Evolutionary conservation across 2,797 vertebrate genomes (phyloP).

Genomic region (Sebastes oblongus): DNA sequence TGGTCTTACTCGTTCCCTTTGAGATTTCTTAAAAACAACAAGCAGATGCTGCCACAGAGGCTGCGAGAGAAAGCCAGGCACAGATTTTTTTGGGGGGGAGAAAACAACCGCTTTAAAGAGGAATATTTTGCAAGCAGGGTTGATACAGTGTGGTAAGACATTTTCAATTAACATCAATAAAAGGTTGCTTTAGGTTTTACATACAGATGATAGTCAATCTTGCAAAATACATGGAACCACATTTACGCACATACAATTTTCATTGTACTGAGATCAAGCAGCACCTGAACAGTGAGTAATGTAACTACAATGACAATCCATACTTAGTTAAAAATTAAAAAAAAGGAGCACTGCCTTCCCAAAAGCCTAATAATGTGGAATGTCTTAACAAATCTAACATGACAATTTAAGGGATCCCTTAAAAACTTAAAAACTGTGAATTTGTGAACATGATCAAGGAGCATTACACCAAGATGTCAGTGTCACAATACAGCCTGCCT

Average conservation of each 20-base stretch:
- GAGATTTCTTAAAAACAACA: conserved; percentile 46
- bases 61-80: conserved; percentile 78
- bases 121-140: conserved; percentile 82
- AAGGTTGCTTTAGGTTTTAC: conserved; percentile 80
- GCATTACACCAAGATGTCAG: conserved; percentile 84
- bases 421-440: conserved; percentile 70
- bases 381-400: conserved; percentile 75
- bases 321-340: conserved; percentile 61
- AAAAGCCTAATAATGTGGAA: conserved; percentile 77
- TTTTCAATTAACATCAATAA: conserved; percentile 83
- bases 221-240: conserved; percentile 82
- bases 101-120: conserved; percentile 80
- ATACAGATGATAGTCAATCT: conserved; percentile 83
- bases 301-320: conserved; percentile 78
- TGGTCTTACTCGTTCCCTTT: conserved; percentile 43
- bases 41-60: conserved; percentile 60
- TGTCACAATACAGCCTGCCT: conserved; percentile 92
- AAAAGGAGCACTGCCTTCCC: conserved; percentile 68
- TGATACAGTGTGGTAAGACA: conserved; percentile 81
- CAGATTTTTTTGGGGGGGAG: conserved; percentile 69
- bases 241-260: conserved; percentile 80
- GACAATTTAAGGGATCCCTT: conserved; percentile 75
- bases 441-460: conserved; percentile 76
- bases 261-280: conserved; percentile 80
- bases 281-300: conserved; percentile 80